phyloP scores from a whole-genome alignment of 2,888 invertebrate species.

The Seira ritae region DNA sequence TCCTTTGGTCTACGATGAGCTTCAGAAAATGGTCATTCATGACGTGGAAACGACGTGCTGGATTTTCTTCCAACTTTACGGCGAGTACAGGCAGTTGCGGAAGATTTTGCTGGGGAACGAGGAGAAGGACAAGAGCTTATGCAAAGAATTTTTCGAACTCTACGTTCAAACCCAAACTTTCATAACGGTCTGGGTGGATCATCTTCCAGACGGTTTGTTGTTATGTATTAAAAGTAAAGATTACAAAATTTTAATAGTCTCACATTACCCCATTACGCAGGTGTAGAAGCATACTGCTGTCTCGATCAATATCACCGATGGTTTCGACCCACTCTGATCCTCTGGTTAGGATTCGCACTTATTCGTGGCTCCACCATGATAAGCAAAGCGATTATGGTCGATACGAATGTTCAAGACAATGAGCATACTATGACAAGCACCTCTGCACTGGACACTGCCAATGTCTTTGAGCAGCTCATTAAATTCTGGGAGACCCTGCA shows the following conservation, averaged over 20 bases:
- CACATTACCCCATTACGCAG: background rate
- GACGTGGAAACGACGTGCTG: slow-evolving; percentile 69
- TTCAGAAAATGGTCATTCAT: slow-evolving; percentile 72
- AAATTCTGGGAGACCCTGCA: slow-evolving; percentile 68
- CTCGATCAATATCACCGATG: slow-evolving; percentile 66
- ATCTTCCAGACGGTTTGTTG: slow-evolving; percentile 35
- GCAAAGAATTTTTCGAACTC: slow-evolving; percentile 64
- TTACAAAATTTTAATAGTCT: too few species aligned
- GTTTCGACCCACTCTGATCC: slow-evolving; percentile 70
- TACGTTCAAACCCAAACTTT: slow-evolving; percentile 67
- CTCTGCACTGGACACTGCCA: slow-evolving; percentile 69
- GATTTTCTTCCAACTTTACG: slow-evolving; percentile 50
- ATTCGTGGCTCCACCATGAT: slow-evolving; percentile 67
- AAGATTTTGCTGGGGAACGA: slow-evolving; percentile 54
- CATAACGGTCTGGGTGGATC: slow-evolving; percentile 54
- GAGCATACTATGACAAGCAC: slow-evolving; percentile 61
- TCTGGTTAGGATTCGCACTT: slow-evolving; percentile 72
- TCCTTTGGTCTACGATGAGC: slow-evolving; percentile 68
- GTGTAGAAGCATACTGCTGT: slow-evolving; percentile 24
- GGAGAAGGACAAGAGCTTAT: slow-evolving; percentile 58
- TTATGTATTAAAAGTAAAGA: too few species aligned
- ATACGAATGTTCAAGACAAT: slow-evolving; percentile 45
- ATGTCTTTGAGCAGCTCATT: slow-evolving; percentile 65
- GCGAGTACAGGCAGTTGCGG: slow-evolving; percentile 58
- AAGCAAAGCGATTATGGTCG: slow-evolving; percentile 66